Conservation (phyloP, 1,140 invertebrate species). For the Arion vulgaris region DNA sequence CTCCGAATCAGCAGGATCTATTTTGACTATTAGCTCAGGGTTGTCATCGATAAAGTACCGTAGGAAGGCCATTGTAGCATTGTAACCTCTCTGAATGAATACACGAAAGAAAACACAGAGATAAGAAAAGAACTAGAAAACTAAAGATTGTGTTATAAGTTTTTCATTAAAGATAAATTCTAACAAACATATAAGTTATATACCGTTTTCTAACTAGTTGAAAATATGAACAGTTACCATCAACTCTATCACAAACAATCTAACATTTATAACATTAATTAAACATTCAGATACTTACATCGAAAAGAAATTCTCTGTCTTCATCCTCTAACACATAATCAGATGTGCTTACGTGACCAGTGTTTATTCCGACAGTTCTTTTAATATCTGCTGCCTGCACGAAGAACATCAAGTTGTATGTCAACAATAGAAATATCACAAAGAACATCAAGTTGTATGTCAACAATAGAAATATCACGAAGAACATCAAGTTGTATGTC, state of each 20-base stretch:
- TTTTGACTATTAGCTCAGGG: not conserved
- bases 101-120: not conserved
- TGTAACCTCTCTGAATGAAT: not conserved
- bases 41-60: not conserved
- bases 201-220: too few relatives aligned
- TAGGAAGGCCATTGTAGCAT: not conserved
- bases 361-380: slow-evolving; percentile 69
- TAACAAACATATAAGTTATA: too few relatives aligned
- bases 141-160: too few relatives aligned
- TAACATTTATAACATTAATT: too few relatives aligned
- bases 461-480: too few relatives aligned
- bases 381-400: slow-evolving; percentile 61
- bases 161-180: too few relatives aligned
- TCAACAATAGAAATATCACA: too few relatives aligned
- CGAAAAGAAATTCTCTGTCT: slow-evolving; percentile 62
- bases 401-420: too few relatives aligned
- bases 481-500: too few relatives aligned
- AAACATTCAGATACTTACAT: slow-evolving; percentile 48
- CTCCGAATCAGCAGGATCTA: not conserved
- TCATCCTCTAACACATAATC: slow-evolving; percentile 62
- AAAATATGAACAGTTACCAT: too few relatives aligned
- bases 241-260: too few relatives aligned
- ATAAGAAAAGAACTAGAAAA: not conserved
- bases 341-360: slow-evolving; percentile 64
- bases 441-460: too few relatives aligned